phyloP scores from a whole-genome alignment of 2,888 invertebrate species.

The Suillia variegata region DNA sequence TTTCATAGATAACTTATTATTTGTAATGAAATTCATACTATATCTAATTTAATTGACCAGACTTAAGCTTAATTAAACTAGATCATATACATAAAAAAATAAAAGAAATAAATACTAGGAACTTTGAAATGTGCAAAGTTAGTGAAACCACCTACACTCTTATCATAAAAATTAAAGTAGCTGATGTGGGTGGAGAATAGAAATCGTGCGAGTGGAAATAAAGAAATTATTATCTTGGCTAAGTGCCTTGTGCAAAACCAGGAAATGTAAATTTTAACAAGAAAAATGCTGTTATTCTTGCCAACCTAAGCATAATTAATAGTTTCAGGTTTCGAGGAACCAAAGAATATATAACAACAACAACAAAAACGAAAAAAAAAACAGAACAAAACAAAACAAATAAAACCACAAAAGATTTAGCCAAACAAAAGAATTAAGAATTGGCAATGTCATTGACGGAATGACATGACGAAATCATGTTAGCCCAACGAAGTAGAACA shows the following conservation, averaged over 20 bases:
- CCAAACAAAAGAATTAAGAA: neutral
- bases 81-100: no score
- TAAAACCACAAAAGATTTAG: neutral
- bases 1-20: no score
- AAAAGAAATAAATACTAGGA: neutral
- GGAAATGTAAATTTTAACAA: constrained; percentile 16
- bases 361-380: neutral
- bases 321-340: constrained; percentile 2
- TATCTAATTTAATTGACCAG: no score
- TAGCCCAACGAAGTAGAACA: constrained; percentile 46
- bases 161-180: neutral
- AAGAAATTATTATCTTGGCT: neutral
- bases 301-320: neutral
- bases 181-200: neutral
- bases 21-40: no score
- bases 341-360: neutral
- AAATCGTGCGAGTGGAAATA: neutral
- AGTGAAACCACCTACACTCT: neutral
- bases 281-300: neutral
- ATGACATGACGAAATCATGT: constrained; percentile 52
- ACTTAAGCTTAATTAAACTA: no score
- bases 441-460: constrained; percentile 34
- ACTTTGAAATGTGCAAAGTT: neutral
- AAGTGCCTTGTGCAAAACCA: constrained; percentile 6
- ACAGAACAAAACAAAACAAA: neutral